A percentile compares a stretch with the other conserved stretches of the same genome.
Evolutionary conservation across 2,113 vertebrate species (phyloP).

Genomic region (Rhynchomys soricoides): DNA sequence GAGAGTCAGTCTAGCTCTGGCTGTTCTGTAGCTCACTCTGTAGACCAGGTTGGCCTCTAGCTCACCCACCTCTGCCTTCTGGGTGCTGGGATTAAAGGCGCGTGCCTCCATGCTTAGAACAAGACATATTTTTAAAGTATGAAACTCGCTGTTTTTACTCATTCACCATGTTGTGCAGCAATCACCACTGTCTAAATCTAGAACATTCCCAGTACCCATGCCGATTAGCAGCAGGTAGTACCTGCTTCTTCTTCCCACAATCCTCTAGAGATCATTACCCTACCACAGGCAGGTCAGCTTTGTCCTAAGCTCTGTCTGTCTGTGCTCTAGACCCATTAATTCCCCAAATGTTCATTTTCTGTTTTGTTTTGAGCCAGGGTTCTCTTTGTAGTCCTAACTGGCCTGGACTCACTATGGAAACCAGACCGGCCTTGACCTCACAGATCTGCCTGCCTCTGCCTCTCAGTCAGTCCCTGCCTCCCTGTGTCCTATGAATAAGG

Average conservation of each 20-base stretch:
- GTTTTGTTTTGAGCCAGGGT: background rate
- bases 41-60: background rate
- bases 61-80: background rate
- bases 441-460: background rate
- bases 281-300: background rate
- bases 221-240: background rate
- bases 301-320: background rate
- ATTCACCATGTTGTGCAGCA: background rate
- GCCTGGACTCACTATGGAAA: background rate
- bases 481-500: background rate
- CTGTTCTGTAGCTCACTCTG: background rate
- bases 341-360: background rate
- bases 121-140: slow-evolving; percentile 23
- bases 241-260: background rate
- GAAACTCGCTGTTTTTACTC: background rate
- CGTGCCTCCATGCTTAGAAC: background rate
- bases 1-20: background rate
- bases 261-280: background rate
- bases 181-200: background rate
- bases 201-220: background rate
- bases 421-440: background rate
- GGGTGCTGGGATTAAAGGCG: background rate
- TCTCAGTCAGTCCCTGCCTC: background rate
- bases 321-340: background rate
- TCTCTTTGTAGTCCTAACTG: background rate